Evolutionary conservation across 1,140 invertebrate species (phyloP).

Genomic region (Oppia nitens): DNA sequence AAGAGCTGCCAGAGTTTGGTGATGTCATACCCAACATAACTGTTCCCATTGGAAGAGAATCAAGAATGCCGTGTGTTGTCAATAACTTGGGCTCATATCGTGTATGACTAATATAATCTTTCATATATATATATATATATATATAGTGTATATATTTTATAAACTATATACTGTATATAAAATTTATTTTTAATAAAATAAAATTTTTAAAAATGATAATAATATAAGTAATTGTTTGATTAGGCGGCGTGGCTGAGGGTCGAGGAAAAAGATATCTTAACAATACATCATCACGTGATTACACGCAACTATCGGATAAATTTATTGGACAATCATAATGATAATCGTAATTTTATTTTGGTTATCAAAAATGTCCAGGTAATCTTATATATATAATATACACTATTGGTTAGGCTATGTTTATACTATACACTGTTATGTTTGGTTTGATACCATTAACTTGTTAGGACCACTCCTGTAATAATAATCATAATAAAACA

Average conservation of each 20-base stretch:
- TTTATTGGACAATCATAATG: conserved; percentile 50
- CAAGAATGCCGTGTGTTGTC: conserved; percentile 66
- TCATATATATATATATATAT: not conserved
- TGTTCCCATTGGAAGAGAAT: conserved; percentile 65
- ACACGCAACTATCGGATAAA: conserved; percentile 76
- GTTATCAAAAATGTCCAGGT: conserved; percentile 78
- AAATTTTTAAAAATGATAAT: not conserved
- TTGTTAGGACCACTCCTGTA: too few relatives aligned
- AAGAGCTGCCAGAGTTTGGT: conserved; percentile 46
- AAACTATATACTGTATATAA: too few relatives aligned
- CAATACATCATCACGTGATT: conserved; percentile 74
- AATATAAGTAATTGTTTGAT: not conserved
- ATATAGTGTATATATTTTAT: not conserved
- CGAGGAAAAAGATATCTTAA: conserved; percentile 78
- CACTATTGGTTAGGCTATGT: too few relatives aligned
- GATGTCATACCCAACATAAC: conserved; percentile 73
- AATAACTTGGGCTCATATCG: conserved; percentile 70
- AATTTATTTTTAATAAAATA: too few relatives aligned
- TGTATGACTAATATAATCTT: conserved; percentile 39
- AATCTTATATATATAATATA: too few relatives aligned
- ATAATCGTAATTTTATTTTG: conserved; percentile 45
- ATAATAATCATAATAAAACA: too few relatives aligned
- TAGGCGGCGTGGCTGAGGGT: conserved; percentile 70
- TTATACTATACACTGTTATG: too few relatives aligned
- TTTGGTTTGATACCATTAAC: too few relatives aligned